Evolutionary conservation across 2,888 invertebrate species (phyloP).

Genomic region (Teleiodes luculella): DNA sequence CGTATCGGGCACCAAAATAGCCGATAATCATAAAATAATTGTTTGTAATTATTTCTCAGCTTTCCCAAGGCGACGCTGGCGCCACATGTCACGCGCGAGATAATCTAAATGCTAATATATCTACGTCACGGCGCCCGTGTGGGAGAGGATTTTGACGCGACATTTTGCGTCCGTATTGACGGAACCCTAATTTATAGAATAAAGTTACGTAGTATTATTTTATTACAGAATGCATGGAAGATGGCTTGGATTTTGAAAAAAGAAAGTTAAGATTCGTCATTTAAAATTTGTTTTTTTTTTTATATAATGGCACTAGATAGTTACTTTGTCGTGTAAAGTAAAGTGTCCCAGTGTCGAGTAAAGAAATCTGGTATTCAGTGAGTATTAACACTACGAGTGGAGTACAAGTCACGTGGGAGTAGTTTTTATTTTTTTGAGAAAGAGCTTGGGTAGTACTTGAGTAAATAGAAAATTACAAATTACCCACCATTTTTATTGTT

Average conservation of each 20-base stretch:
- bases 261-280: no score
- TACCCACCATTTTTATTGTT: no score
- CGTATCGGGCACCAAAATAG: background rate
- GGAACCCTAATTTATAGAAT: background rate
- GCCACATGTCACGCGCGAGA: constrained; percentile 15
- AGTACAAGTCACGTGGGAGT: no score
- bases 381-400: no score
- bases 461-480: no score
- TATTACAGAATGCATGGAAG: background rate
- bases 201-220: background rate
- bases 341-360: no score
- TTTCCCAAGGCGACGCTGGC: background rate
- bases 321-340: no score
- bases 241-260: no score
- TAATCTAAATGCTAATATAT: constrained; percentile 31
- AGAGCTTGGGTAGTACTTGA: no score
- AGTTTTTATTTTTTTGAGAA: no score
- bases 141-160: constrained; percentile 11
- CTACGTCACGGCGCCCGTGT: constrained; percentile 22
- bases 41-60: background rate
- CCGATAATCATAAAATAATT: constrained; percentile 5
- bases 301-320: no score
- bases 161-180: constrained; percentile 8
- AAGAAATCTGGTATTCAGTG: no score
- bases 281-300: background rate